Percentiles rank a stretch among this genome's conserved stretches.
Evolutionary conservation across 2,888 invertebrate genomes (phyloP).

Genomic region (Mythimna loreyi): DNA sequence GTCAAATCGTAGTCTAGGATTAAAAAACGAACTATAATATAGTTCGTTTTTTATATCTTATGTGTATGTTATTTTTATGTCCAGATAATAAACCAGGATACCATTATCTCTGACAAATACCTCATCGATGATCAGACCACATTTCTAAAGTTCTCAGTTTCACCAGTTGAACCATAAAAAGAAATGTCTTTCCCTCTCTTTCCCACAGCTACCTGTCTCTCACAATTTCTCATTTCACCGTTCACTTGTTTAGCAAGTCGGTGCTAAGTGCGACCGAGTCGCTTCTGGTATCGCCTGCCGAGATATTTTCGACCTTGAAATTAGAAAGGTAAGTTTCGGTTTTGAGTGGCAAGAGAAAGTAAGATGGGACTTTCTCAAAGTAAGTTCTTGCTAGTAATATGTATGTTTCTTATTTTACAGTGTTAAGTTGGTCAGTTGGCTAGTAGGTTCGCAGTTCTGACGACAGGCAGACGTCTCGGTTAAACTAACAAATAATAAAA

Average conservation of each 20-base stretch:
- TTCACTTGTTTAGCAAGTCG: conserved; percentile 89
- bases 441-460: conserved; percentile 85
- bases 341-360: conserved; percentile 66
- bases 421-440: conserved; percentile 90
- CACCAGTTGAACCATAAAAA: conserved; percentile 75
- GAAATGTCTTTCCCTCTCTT: conserved; percentile 80
- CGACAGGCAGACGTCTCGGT: conserved; percentile 76
- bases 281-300: conserved; percentile 49
- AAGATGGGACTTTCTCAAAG: conserved; percentile 73
- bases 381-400: conserved; percentile 79
- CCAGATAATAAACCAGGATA: conserved; percentile 49
- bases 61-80: too few species aligned
- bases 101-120: conserved; percentile 50
- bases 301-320: conserved; percentile 50
- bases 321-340: conserved; percentile 38
- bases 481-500: conserved; percentile 53
- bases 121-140: conserved; percentile 48
- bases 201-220: conserved; percentile 81
- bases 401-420: conserved; percentile 90
- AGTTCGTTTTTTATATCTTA: too few species aligned
- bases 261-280: conserved; percentile 77
- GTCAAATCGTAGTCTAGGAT: too few species aligned
- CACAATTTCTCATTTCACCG: conserved; percentile 91
- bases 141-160: conserved; percentile 69
- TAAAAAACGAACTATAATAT: too few species aligned